phyloP scores from a whole-genome alignment of 2,888 invertebrate genomes.

The Nomada fucata region DNA sequence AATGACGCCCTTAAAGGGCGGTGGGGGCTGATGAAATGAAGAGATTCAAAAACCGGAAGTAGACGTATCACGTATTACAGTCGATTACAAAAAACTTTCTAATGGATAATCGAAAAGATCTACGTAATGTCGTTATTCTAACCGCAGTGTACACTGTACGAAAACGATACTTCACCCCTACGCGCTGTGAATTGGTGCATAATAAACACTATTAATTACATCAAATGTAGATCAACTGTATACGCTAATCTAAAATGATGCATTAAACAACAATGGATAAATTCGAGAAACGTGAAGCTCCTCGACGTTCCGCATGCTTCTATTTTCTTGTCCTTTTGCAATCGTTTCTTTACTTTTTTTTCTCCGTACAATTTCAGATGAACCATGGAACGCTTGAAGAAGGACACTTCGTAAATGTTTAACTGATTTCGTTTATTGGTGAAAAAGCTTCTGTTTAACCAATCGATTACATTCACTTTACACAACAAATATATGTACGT shows the following conservation, averaged over 20 bases:
- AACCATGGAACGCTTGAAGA: constrained; percentile 45
- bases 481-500: constrained; percentile 69
- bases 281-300: constrained; percentile 36
- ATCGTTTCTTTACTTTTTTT: neutral
- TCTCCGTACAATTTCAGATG: neutral
- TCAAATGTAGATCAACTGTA: constrained; percentile 20
- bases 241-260: constrained; percentile 40
- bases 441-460: constrained; percentile 81
- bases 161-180: constrained; percentile 17
- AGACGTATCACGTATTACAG: neutral
- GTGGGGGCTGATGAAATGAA: neutral
- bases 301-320: constrained; percentile 12
- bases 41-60: neutral
- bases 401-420: constrained; percentile 70
- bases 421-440: constrained; percentile 79
- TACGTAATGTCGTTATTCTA: neutral
- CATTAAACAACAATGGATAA: constrained; percentile 45
- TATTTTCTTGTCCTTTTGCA: constrained; percentile 11
- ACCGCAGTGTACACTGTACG: neutral
- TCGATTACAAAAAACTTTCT: neutral
- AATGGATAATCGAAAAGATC: constrained; percentile 4
- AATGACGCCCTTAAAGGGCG: neutral
- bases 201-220: constrained; percentile 39
- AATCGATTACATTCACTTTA: constrained; percentile 80
- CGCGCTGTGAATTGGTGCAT: constrained; percentile 14